A percentile compares a stretch with the other conserved stretches of the same genome.
phyloP scores from a whole-genome alignment of 2,113 vertebrate genomes.

The Peromyscus maniculatus region DNA sequence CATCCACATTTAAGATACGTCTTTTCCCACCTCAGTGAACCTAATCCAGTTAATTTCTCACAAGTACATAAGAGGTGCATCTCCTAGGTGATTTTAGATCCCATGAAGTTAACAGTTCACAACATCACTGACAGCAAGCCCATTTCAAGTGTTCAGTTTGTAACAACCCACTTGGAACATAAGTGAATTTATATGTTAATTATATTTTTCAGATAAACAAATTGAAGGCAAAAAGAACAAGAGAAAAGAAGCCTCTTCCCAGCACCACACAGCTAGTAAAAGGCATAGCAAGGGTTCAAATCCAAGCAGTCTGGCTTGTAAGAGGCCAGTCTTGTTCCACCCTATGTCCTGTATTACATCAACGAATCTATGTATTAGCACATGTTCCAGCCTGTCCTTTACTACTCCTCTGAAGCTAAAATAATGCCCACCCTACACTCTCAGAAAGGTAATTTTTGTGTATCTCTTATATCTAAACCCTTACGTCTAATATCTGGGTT shows the following conservation, averaged over 20 bases:
- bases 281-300: not conserved
- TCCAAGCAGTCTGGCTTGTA: not conserved
- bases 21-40: not conserved
- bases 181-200: not conserved
- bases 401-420: not conserved
- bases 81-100: not conserved
- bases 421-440: not conserved
- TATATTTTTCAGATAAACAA: slow-evolving; percentile 3
- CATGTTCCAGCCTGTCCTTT: not conserved
- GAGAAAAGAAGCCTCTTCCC: not conserved
- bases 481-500: not conserved
- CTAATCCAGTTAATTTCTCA: not conserved
- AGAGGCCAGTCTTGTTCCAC: not conserved
- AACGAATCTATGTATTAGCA: not conserved
- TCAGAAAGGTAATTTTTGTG: not conserved
- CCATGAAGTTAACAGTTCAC: not conserved
- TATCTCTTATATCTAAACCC: not conserved
- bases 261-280: not conserved
- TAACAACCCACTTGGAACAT: not conserved
- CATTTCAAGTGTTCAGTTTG: not conserved
- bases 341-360: not conserved
- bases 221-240: not conserved
- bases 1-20: not conserved
- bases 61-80: not conserved
- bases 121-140: not conserved